Evolutionary conservation across 2,888 invertebrate species (phyloP), one percentile per base, ranked within the genome.

Genomic region (Aphrophora alni): DNA sequence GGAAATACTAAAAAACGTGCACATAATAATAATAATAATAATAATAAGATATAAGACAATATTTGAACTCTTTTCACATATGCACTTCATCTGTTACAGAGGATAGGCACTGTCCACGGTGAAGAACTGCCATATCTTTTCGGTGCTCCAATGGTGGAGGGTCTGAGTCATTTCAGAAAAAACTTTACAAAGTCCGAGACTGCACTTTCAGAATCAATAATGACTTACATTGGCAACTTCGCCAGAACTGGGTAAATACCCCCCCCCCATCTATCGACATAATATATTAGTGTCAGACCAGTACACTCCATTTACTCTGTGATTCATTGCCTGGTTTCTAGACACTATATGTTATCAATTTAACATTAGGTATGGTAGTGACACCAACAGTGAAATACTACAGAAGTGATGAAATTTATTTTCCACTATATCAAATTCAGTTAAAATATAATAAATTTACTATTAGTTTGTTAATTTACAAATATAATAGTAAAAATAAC

Each of bases 91-190:
- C 69, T 68, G 59, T 78, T 78, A 25, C 78, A 83, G 83, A 80
- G 80, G 77, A 73, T 81, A 59, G 83, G 83, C 69, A 69, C 75
- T 28, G 81, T 78, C 17, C 80, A 81, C 44, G 83, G 83, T 12
- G 83, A 83, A 69, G 83, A 83, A 74, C 74, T 83, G 21, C 78
- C 83, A 25, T 83, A 82, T 70, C 72, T 83, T 26, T 80, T 83
- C 27, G 83, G 83, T 12, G 81, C 80, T 1, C 83, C 83, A 5
- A 70, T 83, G 4, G 83, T 82, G 27, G 81, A 77, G 21, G 75
- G 76, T 38, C 75, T 83, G 68, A 77, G 81, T 24, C 78, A 80
- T 69, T 83, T 83, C 75, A 81, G 81, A 17, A 78, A 38, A 44
- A 83, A 83, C 81, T 83, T 74, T 76, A 82, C 81, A 10, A 69